Evolutionary conservation across 2,888 invertebrate genomes (phyloP).

Genomic region (Limenitis camilla): DNA sequence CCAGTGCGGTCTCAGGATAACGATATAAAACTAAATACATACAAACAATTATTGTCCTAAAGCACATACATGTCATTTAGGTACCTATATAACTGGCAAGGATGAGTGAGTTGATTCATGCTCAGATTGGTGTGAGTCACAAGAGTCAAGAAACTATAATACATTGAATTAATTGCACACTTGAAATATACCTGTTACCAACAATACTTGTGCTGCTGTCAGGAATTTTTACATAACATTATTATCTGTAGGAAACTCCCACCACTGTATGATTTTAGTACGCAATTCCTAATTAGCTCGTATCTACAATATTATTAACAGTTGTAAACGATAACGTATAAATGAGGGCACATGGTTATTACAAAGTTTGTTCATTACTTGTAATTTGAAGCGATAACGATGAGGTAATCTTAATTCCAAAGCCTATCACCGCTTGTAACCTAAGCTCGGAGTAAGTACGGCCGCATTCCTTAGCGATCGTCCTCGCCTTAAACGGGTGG

Average conservation of each 20-base stretch:
- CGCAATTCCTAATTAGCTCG: too few species aligned
- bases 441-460: conserved; percentile 27
- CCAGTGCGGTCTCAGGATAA: conserved; percentile 13
- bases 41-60: conserved; percentile 28
- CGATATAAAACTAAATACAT: conserved; percentile 25
- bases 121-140: conserved; percentile 45
- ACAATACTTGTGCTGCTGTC: too few species aligned
- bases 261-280: too few species aligned
- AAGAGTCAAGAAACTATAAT: conserved; percentile 25
- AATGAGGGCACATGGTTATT: too few species aligned
- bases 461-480: conserved; percentile 62
- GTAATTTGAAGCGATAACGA: background rate
- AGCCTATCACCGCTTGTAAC: conserved; percentile 28
- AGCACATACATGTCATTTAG: conserved; percentile 47
- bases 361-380: background rate
- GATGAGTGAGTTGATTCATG: conserved; percentile 54
- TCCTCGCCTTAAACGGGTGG: conserved; percentile 62
- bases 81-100: conserved; percentile 47
- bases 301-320: background rate
- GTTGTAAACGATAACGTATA: too few species aligned
- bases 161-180: background rate
- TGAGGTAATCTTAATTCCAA: background rate
- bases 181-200: too few species aligned
- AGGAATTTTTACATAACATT: too few species aligned
- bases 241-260: too few species aligned